Conservation (phyloP, 2,888 invertebrate species). For the Diogma glabrata region DNA sequence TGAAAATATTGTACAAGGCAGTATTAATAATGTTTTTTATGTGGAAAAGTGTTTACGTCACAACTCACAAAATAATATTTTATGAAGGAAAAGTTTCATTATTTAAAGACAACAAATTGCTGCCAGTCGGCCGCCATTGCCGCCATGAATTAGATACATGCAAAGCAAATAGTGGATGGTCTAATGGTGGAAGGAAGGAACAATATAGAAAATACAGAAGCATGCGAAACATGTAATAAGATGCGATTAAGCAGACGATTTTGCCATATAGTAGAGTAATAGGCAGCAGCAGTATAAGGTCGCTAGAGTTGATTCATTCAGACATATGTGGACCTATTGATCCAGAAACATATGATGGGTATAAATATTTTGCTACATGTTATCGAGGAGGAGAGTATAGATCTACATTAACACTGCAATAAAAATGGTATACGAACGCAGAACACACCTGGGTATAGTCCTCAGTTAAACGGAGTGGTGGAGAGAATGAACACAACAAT, state of each 20-base stretch:
- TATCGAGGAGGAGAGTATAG: neutral
- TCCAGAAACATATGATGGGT: no score
- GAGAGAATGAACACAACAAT: no score
- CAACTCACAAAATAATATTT: neutral
- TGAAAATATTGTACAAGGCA: neutral
- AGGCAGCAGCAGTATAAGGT: neutral
- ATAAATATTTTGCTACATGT: no score
- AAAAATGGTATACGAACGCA: neutral
- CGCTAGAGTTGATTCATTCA: neutral
- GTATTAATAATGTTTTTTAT: neutral
- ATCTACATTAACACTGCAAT: neutral
- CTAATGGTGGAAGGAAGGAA: no score
- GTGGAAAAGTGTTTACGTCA: neutral
- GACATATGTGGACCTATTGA: neutral
- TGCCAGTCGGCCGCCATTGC: neutral
- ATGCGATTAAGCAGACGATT: no score
- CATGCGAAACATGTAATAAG: no score
- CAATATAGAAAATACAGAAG: no score
- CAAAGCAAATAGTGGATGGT: no score
- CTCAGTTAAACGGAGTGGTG: neutral
- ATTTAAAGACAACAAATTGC: neutral
- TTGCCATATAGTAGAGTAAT: neutral
- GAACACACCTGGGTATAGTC: neutral
- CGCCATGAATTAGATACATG: no score
- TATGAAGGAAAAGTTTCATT: neutral